Evolutionary conservation across 2,113 vertebrate genomes (phyloP).

Genomic region (Toxotes jaculatrix): DNA sequence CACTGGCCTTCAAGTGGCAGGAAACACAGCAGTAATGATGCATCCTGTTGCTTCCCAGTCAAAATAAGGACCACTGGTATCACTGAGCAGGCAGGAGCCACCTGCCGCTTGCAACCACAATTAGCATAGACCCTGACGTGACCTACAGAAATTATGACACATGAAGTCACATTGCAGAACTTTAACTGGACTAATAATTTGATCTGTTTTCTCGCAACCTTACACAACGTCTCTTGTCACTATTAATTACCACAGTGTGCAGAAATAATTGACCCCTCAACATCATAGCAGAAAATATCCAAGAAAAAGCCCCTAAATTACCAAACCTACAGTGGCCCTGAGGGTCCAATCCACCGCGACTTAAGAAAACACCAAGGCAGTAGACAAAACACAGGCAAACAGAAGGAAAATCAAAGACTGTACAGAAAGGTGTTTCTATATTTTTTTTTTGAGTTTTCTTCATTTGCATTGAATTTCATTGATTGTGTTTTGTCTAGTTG

Average conservation of each 20-base stretch:
- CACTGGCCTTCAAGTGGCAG: slow-evolving; percentile 15
- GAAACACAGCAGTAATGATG: slow-evolving; percentile 22
- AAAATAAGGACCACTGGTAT: slow-evolving; percentile 41
- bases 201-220: not conserved
- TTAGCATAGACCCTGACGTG: slow-evolving; percentile 21
- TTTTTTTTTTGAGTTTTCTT: too few relatives aligned
- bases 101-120: slow-evolving; percentile 23
- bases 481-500: too few relatives aligned
- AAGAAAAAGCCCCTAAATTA: not conserved
- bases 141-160: not conserved
- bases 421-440: too few relatives aligned
- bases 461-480: too few relatives aligned
- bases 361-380: not conserved
- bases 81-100: slow-evolving; percentile 7
- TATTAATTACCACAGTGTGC: not conserved
- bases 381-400: too few relatives aligned
- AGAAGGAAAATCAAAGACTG: too few relatives aligned
- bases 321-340: too few relatives aligned
- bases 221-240: too few relatives aligned
- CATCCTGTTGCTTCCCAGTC: slow-evolving; percentile 30
- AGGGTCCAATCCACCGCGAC: not conserved
- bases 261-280: not conserved
- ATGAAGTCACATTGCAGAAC: not conserved
- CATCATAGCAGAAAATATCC: not conserved
- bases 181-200: not conserved